Conservation (phyloP, 2,888 invertebrate genomes). For the Drosophila histrio region DNA sequence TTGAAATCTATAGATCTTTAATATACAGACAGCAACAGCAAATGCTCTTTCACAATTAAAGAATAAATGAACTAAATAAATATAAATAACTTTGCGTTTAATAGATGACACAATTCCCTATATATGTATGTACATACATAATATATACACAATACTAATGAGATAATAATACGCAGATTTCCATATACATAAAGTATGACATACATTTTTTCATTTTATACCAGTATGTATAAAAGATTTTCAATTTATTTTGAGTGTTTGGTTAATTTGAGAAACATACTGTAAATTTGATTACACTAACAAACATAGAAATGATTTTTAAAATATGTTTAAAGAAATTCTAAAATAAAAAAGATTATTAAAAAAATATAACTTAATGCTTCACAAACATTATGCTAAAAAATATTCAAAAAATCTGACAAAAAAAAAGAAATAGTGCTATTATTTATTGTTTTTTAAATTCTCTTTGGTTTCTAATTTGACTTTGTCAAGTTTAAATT, state of each 20-base stretch:
- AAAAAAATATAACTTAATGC: no score
- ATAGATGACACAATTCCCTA: conserved; percentile 29
- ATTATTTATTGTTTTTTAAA: conserved; percentile 14
- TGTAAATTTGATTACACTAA: conserved; percentile 11
- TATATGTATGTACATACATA: neutral
- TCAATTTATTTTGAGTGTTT: conserved; percentile 17
- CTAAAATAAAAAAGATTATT: no score
- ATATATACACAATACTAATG: neutral
- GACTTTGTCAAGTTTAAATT: conserved; percentile 40
- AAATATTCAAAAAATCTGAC: neutral
- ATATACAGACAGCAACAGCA: no score
- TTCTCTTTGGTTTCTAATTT: neutral
- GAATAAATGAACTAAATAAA: conserved; percentile 9
- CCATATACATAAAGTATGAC: conserved; percentile 9
- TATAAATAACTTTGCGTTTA: conserved; percentile 21
- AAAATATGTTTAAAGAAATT: neutral
- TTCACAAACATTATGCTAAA: neutral
- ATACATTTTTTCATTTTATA: conserved; percentile 6
- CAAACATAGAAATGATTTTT: neutral
- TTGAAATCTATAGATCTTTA: no score
- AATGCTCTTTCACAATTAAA: conserved; percentile 9
- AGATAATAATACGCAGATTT: conserved; percentile 26
- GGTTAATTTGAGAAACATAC: conserved; percentile 26
- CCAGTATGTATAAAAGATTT: neutral
- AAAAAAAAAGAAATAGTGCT: neutral